Conservation (phyloP, 92 coral and sea anemone species). For the Porites rus region DNA sequence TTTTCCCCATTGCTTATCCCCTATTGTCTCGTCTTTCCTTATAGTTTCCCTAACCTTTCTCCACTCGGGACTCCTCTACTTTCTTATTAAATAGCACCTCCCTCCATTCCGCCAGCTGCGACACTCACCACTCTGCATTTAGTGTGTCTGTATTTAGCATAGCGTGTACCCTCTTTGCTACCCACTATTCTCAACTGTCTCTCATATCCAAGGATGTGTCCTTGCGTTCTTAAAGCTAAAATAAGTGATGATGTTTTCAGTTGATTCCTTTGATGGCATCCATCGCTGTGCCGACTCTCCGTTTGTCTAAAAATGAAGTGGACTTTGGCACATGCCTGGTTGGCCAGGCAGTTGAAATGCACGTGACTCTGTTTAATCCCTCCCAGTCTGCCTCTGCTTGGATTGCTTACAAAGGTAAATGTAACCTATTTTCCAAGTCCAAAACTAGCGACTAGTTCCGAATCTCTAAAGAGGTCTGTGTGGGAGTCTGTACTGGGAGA, state of each 20-base stretch:
- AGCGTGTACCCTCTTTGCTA: not conserved
- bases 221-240: not conserved
- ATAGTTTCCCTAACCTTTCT: too few species aligned
- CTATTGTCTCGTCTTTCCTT: too few species aligned
- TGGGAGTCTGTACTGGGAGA: too few species aligned
- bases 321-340: constrained; percentile 97
- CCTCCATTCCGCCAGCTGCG: too few species aligned
- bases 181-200: not conserved
- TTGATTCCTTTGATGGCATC: constrained; percentile 83
- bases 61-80: too few species aligned
- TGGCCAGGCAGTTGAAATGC: constrained; percentile 86
- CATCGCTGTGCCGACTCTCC: constrained; percentile 88
- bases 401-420: constrained; percentile 86
- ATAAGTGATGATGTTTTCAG: constrained; percentile 39
- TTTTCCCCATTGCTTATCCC: too few species aligned
- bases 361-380: constrained; percentile 77
- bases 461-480: too few species aligned
- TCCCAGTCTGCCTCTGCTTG: constrained; percentile 83
- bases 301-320: constrained; percentile 78
- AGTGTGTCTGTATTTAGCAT: too few species aligned
- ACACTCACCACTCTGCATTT: too few species aligned
- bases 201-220: not conserved
- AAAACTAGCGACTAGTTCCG: too few species aligned
- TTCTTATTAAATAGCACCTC: too few species aligned
- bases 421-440: not conserved